A percentile compares a stretch with the other conserved stretches of the same genome.
phyloP scores from a whole-genome alignment of 2,113 vertebrate species.

The Neotoma lepida region DNA sequence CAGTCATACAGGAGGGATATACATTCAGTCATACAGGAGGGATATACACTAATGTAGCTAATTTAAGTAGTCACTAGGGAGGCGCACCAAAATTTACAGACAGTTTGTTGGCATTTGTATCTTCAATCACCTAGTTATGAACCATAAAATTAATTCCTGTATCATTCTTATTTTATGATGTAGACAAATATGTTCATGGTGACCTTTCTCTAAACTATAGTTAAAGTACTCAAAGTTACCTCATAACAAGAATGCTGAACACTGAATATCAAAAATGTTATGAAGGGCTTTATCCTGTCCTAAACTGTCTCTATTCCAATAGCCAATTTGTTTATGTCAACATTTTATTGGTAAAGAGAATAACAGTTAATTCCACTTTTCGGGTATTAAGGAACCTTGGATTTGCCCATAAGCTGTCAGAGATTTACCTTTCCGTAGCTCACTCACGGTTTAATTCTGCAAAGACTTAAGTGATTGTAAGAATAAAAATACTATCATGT shows the following conservation, averaged over 20 bases:
- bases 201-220: slow-evolving; percentile 22
- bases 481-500: background rate
- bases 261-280: background rate
- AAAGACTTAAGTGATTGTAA: background rate
- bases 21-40: too few species aligned
- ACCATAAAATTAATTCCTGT: slow-evolving; percentile 59
- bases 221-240: background rate
- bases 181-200: slow-evolving; percentile 11
- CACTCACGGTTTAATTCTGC: background rate
- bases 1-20: background rate
- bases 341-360: background rate
- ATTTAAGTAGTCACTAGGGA: slow-evolving; percentile 28
- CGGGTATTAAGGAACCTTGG: background rate
- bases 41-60: background rate
- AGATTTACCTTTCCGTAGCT: background rate
- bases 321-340: background rate
- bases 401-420: background rate
- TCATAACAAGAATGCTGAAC: slow-evolving; percentile 47
- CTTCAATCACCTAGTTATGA: slow-evolving; percentile 52
- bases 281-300: background rate
- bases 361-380: background rate
- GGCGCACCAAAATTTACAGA: background rate
- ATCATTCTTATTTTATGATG: slow-evolving; percentile 64
- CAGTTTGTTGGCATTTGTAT: background rate
- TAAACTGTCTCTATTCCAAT: background rate